Evolutionary conservation across 2,113 vertebrate species (phyloP), one percentile per base, ranked within the genome.

Genomic region (Xyrauchen texanus): DNA sequence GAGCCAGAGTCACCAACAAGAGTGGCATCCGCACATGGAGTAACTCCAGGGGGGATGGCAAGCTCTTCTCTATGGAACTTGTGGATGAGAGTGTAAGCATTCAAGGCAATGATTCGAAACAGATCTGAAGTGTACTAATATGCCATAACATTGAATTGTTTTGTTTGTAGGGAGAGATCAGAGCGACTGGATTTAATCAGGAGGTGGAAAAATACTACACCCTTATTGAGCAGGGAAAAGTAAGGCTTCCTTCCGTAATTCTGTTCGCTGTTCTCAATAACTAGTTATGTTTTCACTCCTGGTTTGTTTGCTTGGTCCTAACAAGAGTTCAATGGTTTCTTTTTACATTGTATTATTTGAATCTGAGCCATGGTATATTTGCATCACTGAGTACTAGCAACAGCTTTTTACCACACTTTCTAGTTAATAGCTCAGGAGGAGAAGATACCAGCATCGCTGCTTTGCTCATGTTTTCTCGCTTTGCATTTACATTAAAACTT

Each of bases 1-100:
- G 97, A 7, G 98, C 95, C 46, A 95, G 98, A 12, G 92, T 99
- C 12, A 98, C 96, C 88, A 98, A 98, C 84, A 99, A 98, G 89
- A 94, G 94, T 70, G 86, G 91, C 85, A 94, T 99, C 88, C 96
- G 97, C 0, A 97, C 95, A 0, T 99, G 98, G 98, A 98, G 96
- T 92, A 99, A 99, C 88, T 95, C 96, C 16, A 95, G 97, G 6
- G 98, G 98, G 0, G 96, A 98, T 57, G 98, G 98, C 62, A 98
- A 96, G 85, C 95, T 99, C 46, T 99, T 99, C 84, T 97, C 96
- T 58, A 89, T 99, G 84, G 97, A 99, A 88, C 83, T 99, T 0
- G 94, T 99, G 68, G 98, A 99, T 85, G 97, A 99, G 87, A 98
- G 95, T 0, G 98, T 99, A 90, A 95, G 97, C 9, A 61, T 51